phyloP scores from a whole-genome alignment of 2,797 vertebrate genomes.

The Nyctalus aviator region DNA sequence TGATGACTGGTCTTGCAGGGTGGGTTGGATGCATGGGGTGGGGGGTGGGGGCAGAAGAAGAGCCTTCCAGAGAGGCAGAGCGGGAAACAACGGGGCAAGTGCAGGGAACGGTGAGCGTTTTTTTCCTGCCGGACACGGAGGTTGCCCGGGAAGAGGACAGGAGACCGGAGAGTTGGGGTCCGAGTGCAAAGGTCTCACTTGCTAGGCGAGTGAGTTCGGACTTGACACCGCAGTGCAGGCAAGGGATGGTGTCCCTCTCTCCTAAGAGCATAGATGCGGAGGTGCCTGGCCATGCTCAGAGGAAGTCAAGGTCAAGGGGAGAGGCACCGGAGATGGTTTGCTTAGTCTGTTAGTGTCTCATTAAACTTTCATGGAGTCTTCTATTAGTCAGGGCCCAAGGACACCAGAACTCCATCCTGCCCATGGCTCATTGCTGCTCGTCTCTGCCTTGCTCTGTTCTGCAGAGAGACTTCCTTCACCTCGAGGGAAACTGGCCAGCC shows the following conservation, averaged over 20 bases:
- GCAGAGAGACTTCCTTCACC: background rate
- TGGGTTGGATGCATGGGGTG: background rate
- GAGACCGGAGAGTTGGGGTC: background rate
- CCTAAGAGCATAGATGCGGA: background rate
- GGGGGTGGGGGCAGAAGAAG: background rate
- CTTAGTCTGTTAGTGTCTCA: background rate
- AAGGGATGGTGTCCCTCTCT: background rate
- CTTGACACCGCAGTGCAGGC: background rate
- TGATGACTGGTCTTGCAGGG: background rate
- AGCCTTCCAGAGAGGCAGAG: fast-evolving
- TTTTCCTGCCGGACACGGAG: background rate
- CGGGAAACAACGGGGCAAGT: background rate
- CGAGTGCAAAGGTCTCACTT: background rate
- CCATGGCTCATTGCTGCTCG: background rate
- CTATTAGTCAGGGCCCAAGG: background rate
- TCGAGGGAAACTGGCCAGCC: background rate
- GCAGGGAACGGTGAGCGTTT: fast-evolving
- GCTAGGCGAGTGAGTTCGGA: background rate
- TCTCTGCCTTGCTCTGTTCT: background rate
- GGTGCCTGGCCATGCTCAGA: background rate
- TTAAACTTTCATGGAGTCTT: background rate
- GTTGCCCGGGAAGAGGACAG: background rate
- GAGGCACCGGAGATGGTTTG: background rate
- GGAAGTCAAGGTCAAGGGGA: background rate
- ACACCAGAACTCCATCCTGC: background rate